Base-by-base conservation (phyloP, 2,797 vertebrate species). In the Melanotaenia maccullochi region DNA sequence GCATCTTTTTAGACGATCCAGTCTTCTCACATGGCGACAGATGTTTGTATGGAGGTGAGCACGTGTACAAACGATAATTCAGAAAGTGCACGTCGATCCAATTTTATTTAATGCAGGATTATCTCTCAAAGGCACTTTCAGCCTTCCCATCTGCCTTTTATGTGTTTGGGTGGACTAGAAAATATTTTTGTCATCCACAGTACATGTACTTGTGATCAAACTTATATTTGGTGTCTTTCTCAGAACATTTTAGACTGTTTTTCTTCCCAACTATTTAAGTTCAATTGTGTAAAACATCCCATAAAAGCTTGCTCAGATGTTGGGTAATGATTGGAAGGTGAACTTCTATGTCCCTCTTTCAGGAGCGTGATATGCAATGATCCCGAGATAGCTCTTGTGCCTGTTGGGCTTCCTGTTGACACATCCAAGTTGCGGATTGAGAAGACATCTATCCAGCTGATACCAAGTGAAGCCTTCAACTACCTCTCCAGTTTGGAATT, bases 301-400 rank as follows among this genome's bases (percentile, higher is more conserved):
- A 14, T 42, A 55, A 62, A 62, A 28, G 16, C 20, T 3, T 47
- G 1, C 3, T 9, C 22, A 28, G 8, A 36, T 70, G 33, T 36
- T 60, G 40, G 42, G 22, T 36, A 7, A n/a, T 9, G 12, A 20
- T 62, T 66, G 1, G 5, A 59, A 8, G 7, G 57, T 13, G 44
- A 51, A 58, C 7, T 22, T 13, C 16, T 55, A 13, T 60, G 8
- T 76, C 5, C 66, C 25, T 3, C 54, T 76, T 82, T 32, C 24
- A 99, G 97, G 93, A 95, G 95, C 12, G 97, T 99, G 72, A 94
- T 98, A 86, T 99, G 98, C 90, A 97, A 96, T 62, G 97, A 99
- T 73, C 96, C 96, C 0, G 96, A 97, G 83, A 97, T 97, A 90
- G 97, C 97, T 4, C 90, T 96, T 22, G 95, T 97, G 47, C 97